Conservation (phyloP, 2,888 invertebrate genomes). For the Rotaria magnacalcarata region DNA sequence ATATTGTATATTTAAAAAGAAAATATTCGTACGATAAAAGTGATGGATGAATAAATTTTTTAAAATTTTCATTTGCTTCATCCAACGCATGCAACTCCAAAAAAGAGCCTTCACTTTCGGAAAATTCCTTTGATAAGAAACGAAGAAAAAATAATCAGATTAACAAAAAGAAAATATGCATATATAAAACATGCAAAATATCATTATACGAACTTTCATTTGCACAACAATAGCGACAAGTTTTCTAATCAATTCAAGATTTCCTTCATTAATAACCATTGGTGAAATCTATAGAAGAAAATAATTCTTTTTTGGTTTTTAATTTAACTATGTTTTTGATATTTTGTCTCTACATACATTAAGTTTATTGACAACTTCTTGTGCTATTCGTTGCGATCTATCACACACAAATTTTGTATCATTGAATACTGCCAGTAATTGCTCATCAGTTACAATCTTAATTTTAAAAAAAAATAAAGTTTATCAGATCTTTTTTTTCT, state of each 20-base stretch:
- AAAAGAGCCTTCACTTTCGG: slow-evolving; percentile 12
- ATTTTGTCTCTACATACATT: neutral
- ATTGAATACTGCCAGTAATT: neutral
- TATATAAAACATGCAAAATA: too few relatives aligned
- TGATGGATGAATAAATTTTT: slow-evolving; percentile 30
- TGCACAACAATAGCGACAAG: neutral
- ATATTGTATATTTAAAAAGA: neutral
- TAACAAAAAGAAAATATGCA: too few relatives aligned
- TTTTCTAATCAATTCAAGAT: neutral
- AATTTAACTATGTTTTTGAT: too few relatives aligned
- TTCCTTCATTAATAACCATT: neutral
- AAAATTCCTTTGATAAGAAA: neutral
- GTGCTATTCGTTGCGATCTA: neutral
- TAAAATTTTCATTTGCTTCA: slow-evolving; percentile 30
- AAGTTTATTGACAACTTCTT: neutral
- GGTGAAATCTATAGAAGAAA: neutral
- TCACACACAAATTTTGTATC: slow-evolving; percentile 8
- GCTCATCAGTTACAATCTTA: neutral
- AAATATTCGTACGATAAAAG: neutral
- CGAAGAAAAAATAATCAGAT: neutral
- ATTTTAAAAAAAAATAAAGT: neutral
- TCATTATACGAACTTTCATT: neutral
- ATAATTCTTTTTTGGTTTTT: too few relatives aligned
- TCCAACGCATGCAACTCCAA: slow-evolving; percentile 9
- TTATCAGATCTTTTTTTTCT: neutral